A percentile compares a stretch with the other conserved stretches of the same genome.
Evolutionary conservation across 2,888 invertebrate genomes (phyloP).

Genomic region (Megaustenia siamemsis): DNA sequence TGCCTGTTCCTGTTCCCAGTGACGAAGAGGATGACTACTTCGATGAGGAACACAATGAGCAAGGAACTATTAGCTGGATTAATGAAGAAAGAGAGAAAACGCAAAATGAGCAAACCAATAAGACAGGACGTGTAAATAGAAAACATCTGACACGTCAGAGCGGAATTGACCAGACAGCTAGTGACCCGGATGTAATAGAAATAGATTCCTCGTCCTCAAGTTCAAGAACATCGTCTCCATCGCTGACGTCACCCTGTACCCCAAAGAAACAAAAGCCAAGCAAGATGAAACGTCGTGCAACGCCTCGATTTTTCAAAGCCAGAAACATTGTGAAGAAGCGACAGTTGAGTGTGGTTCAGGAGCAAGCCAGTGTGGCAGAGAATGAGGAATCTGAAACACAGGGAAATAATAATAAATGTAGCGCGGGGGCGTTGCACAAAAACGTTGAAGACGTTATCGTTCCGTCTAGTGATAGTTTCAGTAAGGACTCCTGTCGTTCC

Average conservation of each 20-base stretch:
- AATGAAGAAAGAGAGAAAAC: background rate
- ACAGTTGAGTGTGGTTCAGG: conserved; percentile 40
- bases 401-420: background rate
- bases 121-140: background rate
- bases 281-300: background rate
- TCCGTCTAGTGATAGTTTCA: background rate
- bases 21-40: background rate
- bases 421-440: background rate
- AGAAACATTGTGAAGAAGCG: background rate
- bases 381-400: background rate
- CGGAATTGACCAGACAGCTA: conserved; percentile 10
- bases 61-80: background rate
- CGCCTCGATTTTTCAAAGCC: background rate
- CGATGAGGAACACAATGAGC: background rate
- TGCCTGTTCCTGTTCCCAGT: background rate
- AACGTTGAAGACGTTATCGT: background rate
- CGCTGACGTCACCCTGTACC: background rate
- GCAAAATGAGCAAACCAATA: background rate
- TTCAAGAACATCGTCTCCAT: conserved; percentile 2
- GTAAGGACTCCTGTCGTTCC: background rate
- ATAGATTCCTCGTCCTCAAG: background rate
- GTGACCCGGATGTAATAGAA: conserved; percentile 27
- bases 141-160: conserved; percentile 35
- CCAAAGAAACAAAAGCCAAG: background rate
- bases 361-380: conserved; percentile 13